These are phyloP conservation scores for Catostylus mosaicus DNA, from an alignment of 30 jellyfish, hydroid and myxozoan genomes.

Conservation along the genomic window DNA sequence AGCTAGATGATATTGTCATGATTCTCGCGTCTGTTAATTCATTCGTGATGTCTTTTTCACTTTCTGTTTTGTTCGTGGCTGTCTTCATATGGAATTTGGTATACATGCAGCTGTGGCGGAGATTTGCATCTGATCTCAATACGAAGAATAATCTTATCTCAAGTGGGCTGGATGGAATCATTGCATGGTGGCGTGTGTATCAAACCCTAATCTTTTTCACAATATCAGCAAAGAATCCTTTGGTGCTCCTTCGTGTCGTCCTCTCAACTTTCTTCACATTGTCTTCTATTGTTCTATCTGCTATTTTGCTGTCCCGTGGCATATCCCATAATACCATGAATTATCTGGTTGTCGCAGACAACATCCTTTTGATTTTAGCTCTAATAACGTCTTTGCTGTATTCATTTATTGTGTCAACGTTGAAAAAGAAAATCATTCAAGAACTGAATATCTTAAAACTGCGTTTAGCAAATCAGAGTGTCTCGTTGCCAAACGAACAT, in stretches of 20 bases:
- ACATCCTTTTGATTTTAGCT: not conserved
- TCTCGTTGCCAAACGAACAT: not conserved
- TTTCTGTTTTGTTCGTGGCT: conserved; percentile 15
- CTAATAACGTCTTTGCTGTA: not conserved
- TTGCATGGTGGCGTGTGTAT: conserved; percentile 70
- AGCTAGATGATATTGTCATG: conserved; percentile 3
- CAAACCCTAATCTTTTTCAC: conserved; percentile 37
- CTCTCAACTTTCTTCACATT: not conserved
- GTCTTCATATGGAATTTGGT: conserved; percentile 32
- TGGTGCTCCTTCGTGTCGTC: conserved; percentile 21
- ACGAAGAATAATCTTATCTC: conserved; percentile 9
- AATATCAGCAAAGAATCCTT: conserved; percentile 25
- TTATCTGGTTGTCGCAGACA: not conserved
- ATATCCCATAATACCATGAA: not conserved
- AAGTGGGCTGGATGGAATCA: conserved; percentile 47
- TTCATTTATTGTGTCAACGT: not conserved
- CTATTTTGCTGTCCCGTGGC: not conserved
- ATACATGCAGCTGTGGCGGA: conserved; percentile 44
- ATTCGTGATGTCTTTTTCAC: conserved; percentile 31
- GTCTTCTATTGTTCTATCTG: conserved; percentile 16
- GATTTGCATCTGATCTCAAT: not conserved
- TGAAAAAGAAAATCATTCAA: not conserved
- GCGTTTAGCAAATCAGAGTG: conserved; percentile 33
- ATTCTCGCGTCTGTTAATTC: conserved; percentile 36
- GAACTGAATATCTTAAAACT: conserved; percentile 23